Percentiles rank a stretch among this genome's conserved stretches.
These are phyloP conservation scores for Galaxea fascicularis DNA, from an alignment of 92 coral and sea anemone species.

Conservation along the genomic window DNA sequence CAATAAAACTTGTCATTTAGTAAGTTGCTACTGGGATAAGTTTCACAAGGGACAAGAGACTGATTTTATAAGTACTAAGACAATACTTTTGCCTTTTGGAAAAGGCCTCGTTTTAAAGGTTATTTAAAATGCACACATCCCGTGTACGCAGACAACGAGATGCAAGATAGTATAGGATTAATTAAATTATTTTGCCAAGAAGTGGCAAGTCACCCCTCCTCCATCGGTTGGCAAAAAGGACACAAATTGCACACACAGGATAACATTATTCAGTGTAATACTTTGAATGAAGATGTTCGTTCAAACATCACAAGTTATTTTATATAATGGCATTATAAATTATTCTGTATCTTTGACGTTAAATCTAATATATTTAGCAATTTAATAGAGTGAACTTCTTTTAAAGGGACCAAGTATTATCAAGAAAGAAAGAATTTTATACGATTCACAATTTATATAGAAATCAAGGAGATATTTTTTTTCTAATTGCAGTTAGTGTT, in stretches of 20 bases:
- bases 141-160: too few species aligned
- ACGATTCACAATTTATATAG: not conserved
- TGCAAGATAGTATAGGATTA: too few species aligned
- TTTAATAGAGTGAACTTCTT: not conserved
- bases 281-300: not conserved
- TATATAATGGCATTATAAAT: not conserved
- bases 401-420: not conserved
- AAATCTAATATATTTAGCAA: constrained; percentile 18
- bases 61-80: too few species aligned
- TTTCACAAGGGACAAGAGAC: not conserved
- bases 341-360: not conserved
- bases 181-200: too few species aligned
- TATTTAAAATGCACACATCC: too few species aligned
- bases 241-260: not conserved
- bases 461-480: not conserved
- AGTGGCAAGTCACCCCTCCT: not conserved
- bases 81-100: too few species aligned
- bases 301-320: not conserved
- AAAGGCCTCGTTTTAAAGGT: too few species aligned
- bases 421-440: not conserved
- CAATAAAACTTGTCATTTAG: not conserved
- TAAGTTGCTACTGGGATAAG: not conserved
- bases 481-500: not conserved
- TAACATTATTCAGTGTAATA: not conserved
- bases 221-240: not conserved